These are phyloP conservation scores for Marmota flaviventris DNA, from an alignment of 2,113 vertebrate genomes.

Conservation along the genomic window DNA sequence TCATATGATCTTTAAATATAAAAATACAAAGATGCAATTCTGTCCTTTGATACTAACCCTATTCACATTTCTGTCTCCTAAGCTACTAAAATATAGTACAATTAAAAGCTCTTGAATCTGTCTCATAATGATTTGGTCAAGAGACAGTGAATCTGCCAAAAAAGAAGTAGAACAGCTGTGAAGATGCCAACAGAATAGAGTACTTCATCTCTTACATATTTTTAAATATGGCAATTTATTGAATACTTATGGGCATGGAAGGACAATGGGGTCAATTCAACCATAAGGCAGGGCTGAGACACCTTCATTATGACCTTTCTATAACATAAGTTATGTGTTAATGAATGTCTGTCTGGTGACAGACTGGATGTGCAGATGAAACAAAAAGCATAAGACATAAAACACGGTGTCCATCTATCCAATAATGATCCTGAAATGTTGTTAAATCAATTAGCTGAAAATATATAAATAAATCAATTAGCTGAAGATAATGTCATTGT, in stretches of 20 bases:
- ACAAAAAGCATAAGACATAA: not conserved
- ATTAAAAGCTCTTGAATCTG: conserved; percentile 29
- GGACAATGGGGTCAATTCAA: conserved; percentile 3
- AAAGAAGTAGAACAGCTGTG: conserved; percentile 51
- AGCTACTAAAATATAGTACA: not conserved
- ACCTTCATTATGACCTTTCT: conserved; percentile 3
- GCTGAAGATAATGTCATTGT: not conserved
- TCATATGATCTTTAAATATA: not conserved
- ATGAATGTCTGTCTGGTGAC: not conserved
- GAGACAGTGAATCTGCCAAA: conserved; percentile 49
- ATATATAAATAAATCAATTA: not conserved
- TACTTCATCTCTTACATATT: not conserved
- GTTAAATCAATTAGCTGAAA: not conserved
- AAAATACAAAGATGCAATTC: not conserved
- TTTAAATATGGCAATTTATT: conserved; percentile 63
- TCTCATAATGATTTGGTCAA: not conserved
- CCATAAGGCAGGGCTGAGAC: not conserved
- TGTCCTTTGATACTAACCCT: not conserved
- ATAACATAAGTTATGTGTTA: not conserved
- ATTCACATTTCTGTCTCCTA: not conserved
- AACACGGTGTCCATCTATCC: not conserved
- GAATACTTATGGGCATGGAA: not conserved
- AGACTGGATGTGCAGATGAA: not conserved
- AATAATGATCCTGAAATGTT: not conserved
- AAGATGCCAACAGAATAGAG: conserved; percentile 40